Evolutionary conservation across 35 echinoderm and acorn worm species (phyloP).

Genomic region (Eucidaris tribuloides): DNA sequence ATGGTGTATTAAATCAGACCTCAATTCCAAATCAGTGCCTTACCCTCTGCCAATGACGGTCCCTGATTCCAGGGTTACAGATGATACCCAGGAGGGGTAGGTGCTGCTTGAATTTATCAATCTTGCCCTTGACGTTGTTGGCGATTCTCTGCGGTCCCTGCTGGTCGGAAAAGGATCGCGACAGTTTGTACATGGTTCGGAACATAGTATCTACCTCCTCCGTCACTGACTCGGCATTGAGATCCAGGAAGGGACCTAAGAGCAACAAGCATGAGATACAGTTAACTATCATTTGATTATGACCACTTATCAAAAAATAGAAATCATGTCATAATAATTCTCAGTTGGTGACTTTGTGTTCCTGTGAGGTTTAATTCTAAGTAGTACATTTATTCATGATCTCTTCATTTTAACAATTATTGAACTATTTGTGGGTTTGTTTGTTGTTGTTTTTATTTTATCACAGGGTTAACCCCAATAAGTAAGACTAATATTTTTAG

Average conservation of each 20-base stretch:
- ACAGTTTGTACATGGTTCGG: constrained; percentile 88
- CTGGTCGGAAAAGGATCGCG: constrained; percentile 77
- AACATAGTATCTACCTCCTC: constrained; percentile 90
- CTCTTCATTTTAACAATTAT: too few species aligned
- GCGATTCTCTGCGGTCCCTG: constrained; percentile 88
- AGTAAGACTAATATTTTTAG: too few species aligned
- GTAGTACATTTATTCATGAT: too few species aligned
- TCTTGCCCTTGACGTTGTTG: constrained; percentile 97
- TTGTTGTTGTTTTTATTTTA: too few species aligned
- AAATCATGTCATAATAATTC: too few species aligned
- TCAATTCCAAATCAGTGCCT: background rate
- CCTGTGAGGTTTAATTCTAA: too few species aligned
- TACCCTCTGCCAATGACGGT: constrained; percentile 92
- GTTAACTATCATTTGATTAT: background rate
- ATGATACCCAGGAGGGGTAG: constrained; percentile 81
- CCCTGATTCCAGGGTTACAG: constrained; percentile 97
- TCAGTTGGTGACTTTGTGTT: too few species aligned
- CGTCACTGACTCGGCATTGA: constrained; percentile 76
- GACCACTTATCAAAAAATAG: background rate
- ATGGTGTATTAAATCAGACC: too few species aligned
- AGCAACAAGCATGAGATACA: background rate
- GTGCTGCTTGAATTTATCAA: constrained; percentile 97
- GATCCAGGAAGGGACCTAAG: constrained; percentile 84
- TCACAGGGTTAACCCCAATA: too few species aligned
- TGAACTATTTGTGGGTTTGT: too few species aligned